Evolutionary conservation across 2,888 invertebrate genomes (phyloP).

Genomic region (Archips crataeganus): DNA sequence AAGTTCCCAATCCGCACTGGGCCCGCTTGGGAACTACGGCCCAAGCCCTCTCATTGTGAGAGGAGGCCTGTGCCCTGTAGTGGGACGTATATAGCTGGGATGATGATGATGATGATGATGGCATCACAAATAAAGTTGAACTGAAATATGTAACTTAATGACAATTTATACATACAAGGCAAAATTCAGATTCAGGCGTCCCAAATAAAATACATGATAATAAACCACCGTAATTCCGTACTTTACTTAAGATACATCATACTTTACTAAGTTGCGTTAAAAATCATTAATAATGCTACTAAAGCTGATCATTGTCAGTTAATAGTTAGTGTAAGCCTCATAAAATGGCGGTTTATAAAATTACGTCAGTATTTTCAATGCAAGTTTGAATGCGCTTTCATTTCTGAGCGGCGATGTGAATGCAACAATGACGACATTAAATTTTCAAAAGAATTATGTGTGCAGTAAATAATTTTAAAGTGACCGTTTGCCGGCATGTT

Average conservation of each 20-base stretch:
- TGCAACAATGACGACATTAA: conserved; percentile 68
- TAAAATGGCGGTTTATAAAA: conserved; percentile 42
- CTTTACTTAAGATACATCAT: background rate
- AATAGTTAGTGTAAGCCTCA: conserved; percentile 21
- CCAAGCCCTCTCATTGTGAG: too few relatives aligned
- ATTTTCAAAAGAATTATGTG: conserved; percentile 62
- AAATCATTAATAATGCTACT: conserved; percentile 22
- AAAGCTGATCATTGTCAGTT: conserved; percentile 22
- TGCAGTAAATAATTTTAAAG: conserved; percentile 70
- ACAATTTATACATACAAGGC: background rate
- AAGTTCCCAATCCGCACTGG: too few relatives aligned
- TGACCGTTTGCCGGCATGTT: conserved; percentile 62
- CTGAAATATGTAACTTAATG: background rate
- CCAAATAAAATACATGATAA: background rate
- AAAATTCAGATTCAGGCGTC: background rate
- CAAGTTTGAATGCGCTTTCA: conserved; percentile 56
- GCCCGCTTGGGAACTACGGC: too few relatives aligned
- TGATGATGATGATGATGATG: too few relatives aligned
- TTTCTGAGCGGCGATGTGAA: conserved; percentile 53
- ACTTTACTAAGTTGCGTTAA: background rate
- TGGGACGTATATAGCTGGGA: too few relatives aligned
- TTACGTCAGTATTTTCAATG: conserved; percentile 55
- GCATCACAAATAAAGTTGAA: background rate
- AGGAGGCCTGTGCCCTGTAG: too few relatives aligned
- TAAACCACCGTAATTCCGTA: background rate